Conservation (phyloP, 2,888 invertebrate species). For the Zaprionus bogoriensis region DNA sequence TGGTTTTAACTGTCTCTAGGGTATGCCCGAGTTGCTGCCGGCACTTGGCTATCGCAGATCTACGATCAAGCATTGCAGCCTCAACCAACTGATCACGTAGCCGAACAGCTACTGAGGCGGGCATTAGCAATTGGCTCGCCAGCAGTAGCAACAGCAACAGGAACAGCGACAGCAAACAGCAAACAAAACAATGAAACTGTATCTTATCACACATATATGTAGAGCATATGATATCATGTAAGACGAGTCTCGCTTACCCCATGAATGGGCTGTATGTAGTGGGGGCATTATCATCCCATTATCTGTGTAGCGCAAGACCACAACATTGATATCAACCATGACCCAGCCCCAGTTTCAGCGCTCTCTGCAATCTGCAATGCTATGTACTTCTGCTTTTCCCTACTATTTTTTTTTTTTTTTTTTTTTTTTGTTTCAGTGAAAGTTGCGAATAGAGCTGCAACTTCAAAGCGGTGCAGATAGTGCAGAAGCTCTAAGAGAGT, state of each 20-base stretch:
- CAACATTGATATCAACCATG: slow-evolving; percentile 65
- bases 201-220: slow-evolving; percentile 63
- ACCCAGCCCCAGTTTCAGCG: slow-evolving; percentile 47
- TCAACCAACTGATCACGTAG: slow-evolving; percentile 46
- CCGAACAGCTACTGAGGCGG: slow-evolving; percentile 38
- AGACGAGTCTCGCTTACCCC: slow-evolving; percentile 45
- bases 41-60: too few relatives aligned
- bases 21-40: too few relatives aligned
- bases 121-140: slow-evolving; percentile 41
- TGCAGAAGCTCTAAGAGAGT: neutral
- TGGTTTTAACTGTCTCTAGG: too few relatives aligned
- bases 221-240: slow-evolving; percentile 61
- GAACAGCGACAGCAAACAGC: slow-evolving; percentile 21
- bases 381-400: slow-evolving; percentile 9
- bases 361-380: neutral
- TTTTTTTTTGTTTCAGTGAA: slow-evolving; percentile 17
- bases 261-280: slow-evolving; percentile 11
- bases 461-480: slow-evolving; percentile 3
- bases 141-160: slow-evolving; percentile 4
- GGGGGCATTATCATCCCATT: slow-evolving; percentile 62
- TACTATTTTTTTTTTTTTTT: slow-evolving; percentile 23
- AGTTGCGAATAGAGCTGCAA: slow-evolving; percentile 55
- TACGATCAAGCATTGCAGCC: too few relatives aligned
- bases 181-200: slow-evolving; percentile 44
- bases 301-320: slow-evolving; percentile 48